Evolutionary conservation across 1,140 invertebrate species (phyloP), one percentile per base, ranked within the genome.

Genomic region (Sweltsa coloradensis): DNA sequence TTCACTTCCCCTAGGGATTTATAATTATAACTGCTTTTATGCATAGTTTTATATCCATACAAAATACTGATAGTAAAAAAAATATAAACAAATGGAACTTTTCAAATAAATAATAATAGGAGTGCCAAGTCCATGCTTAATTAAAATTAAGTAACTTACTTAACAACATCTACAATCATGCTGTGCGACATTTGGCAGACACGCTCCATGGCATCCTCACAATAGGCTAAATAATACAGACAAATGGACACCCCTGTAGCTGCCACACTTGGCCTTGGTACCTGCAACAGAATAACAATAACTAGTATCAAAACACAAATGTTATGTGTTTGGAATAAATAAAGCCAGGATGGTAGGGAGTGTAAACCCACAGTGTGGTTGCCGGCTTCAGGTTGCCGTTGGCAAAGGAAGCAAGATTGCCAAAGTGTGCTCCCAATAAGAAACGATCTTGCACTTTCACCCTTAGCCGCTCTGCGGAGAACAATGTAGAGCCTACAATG

Each of bases 121-220:
- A 31, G 25, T 31, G 21, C 3, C 3, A 43, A 9, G 24, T 31
- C 9, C 29, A 31, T 31, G n/a, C n/a, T 31, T 11, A 31, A 31
- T 11, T 31, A 11, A 11, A 18, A 40, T n/a, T 11, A 40, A 40
- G 19, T 7, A 34, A 23, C 69, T 73, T 63, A 86, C 72, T 75
- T 81, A 13, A 93, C 86, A 21, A 94, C 64, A 58, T 87, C 81
- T 2, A 74, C 72, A 6, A 95, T 74, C 1, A 88, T 74, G 51
- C 77, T 72, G 54, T 89, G 75, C 3, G 89, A 82, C 56, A 95
- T 68, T 5, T 85, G 66, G 59, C 91, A 95, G 4, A 97, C 87
- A 52, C 89, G 75, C 66, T 97, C 93, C 88, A 98, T 95, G 1
- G 91, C 89, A 65, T 97, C 94, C 64, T 96, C 92, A 66, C 89